These are phyloP conservation scores for Zophobas morio DNA, from an alignment of 1,140 invertebrate genomes.

Conservation along the genomic window DNA sequence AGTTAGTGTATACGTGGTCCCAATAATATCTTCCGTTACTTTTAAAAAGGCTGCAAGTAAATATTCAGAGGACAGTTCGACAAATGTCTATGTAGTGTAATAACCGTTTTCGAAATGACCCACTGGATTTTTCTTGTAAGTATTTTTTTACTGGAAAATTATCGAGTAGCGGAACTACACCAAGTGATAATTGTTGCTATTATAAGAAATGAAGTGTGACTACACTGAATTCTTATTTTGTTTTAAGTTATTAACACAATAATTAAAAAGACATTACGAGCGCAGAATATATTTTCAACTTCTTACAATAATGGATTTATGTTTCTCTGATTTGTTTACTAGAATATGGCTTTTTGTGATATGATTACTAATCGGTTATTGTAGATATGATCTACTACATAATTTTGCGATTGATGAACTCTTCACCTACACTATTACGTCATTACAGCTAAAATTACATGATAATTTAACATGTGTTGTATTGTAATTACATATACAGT, in stretches of 20 bases:
- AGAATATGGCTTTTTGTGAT: no score
- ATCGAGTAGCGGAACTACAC: no score
- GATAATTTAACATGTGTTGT: constrained; percentile 24
- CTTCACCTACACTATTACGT: constrained; percentile 1
- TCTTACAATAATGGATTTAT: no score
- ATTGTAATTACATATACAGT: constrained; percentile 8
- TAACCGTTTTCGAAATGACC: constrained; percentile 27
- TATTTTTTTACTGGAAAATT: constrained; percentile 1
- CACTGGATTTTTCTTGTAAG: constrained; percentile 26
- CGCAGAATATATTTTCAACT: no score
- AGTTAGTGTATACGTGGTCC: constrained; percentile 35
- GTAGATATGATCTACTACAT: background rate
- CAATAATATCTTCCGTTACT: constrained; percentile 58
- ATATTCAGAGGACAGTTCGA: constrained; percentile 57
- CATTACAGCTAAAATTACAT: constrained; percentile 15
- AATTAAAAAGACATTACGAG: no score
- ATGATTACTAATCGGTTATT: no score
- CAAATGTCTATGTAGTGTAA: constrained; percentile 44
- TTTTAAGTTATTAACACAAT: no score
- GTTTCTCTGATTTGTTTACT: no score
- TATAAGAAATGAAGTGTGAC: no score
- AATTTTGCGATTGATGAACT: constrained; percentile 31
- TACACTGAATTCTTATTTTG: no score
- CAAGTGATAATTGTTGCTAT: no score
- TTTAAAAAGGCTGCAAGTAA: constrained; percentile 60